Evolutionary conservation across 2,888 invertebrate genomes (phyloP).

Genomic region (Elaeidobius kamerunicus): DNA sequence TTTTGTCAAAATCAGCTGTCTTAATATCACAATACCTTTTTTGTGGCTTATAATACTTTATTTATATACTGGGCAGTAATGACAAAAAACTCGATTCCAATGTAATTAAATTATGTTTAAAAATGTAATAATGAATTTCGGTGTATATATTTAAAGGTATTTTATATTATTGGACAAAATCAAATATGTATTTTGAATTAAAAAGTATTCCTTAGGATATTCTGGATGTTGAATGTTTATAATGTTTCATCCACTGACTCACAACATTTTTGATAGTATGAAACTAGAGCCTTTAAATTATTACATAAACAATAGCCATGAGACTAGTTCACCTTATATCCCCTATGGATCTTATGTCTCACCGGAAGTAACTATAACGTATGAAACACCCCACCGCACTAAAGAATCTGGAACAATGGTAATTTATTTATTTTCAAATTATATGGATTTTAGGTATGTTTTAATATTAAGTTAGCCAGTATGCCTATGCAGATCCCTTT

Average conservation of each 20-base stretch:
- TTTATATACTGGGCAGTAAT: neutral
- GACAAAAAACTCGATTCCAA: neutral
- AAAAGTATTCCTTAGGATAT: neutral
- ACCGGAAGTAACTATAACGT: constrained; percentile 16
- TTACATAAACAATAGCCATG: constrained; percentile 16
- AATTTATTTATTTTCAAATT: neutral
- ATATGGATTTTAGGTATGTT: no score
- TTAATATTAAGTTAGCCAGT: no score
- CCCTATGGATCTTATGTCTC: constrained; percentile 12
- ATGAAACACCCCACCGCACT: constrained; percentile 1
- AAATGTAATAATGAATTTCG: neutral
- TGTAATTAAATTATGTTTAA: no score
- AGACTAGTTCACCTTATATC: constrained; percentile 4
- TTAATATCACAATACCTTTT: no score
- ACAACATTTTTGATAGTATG: constrained; percentile 20
- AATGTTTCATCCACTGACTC: constrained; percentile 24
- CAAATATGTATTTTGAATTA: no score
- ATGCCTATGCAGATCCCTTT: no score
- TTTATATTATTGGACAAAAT: neutral
- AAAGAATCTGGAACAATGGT: neutral
- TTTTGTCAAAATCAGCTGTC: no score
- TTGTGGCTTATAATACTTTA: neutral
- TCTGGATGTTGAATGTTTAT: neutral
- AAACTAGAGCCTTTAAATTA: constrained; percentile 27
- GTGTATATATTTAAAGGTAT: neutral